Percentiles rank a stretch among this genome's conserved stretches.
Evolutionary conservation across 2,888 invertebrate species (phyloP).

Genomic region (Acrocyrtus sp.): DNA sequence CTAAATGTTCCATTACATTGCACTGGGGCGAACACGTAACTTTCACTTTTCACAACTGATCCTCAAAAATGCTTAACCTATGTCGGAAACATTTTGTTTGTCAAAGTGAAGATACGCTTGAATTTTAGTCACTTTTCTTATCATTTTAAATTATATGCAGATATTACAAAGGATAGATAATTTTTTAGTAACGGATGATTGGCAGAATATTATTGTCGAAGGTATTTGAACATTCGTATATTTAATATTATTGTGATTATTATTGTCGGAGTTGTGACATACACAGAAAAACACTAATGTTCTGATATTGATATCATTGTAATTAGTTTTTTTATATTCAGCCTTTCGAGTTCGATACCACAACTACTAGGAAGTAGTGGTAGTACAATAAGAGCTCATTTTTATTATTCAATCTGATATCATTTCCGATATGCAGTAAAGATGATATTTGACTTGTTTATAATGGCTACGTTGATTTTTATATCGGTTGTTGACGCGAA

Average conservation of each 20-base stretch:
- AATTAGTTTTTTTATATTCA: slow-evolving; percentile 15
- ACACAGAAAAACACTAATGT: neutral
- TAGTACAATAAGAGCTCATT: slow-evolving; percentile 30
- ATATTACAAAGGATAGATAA: neutral
- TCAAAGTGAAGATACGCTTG: no score
- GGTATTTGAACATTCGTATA: neutral
- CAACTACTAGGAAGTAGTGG: slow-evolving; percentile 1
- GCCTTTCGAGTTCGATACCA: slow-evolving; percentile 15
- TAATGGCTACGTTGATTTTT: no score
- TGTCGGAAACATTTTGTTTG: no score
- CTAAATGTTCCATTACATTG: no score
- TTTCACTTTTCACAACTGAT: no score
- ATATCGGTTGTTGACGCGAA: neutral
- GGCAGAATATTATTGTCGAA: slow-evolving; percentile 18
- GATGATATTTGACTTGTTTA: slow-evolving; percentile 8
- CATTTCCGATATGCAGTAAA: slow-evolving; percentile 32
- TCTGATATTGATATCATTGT: slow-evolving; percentile 14
- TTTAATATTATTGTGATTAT: slow-evolving; percentile 2
- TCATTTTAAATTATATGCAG: no score
- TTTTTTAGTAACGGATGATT: neutral
- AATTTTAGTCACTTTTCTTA: no score
- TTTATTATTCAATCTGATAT: slow-evolving; percentile 31
- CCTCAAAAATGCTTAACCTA: no score
- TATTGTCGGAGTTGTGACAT: slow-evolving; percentile 22
- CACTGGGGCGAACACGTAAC: no score